Percentiles rank a stretch among this genome's conserved stretches.
phyloP scores from a whole-genome alignment of 2,888 invertebrate species.

The Adelphocoris suturalis region DNA sequence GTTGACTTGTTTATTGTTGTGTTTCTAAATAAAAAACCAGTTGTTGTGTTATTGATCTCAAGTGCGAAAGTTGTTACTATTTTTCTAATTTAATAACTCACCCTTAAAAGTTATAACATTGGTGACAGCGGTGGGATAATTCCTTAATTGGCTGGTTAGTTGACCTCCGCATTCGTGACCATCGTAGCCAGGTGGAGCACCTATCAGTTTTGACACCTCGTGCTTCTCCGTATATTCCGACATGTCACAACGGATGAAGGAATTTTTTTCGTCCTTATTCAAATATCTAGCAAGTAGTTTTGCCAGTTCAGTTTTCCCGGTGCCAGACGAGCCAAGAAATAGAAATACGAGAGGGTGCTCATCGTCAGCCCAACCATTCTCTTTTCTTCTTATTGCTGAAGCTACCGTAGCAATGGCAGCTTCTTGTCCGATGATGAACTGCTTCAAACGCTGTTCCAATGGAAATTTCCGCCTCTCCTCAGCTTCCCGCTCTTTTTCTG shows the following conservation, averaged over 20 bases:
- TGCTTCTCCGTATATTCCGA: conserved; percentile 96
- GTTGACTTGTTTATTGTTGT: too few relatives aligned
- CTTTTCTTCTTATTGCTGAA: conserved; percentile 91
- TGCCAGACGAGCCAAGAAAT: conserved; percentile 95
- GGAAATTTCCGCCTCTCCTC: conserved; percentile 91
- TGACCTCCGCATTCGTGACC: conserved; percentile 95
- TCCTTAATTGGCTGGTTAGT: conserved; percentile 88
- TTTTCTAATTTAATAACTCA: too few relatives aligned
- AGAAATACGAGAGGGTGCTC: conserved; percentile 95
- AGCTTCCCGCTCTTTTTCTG: conserved; percentile 82
- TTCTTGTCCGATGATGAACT: conserved; percentile 92
- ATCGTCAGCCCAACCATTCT: conserved; percentile 96
- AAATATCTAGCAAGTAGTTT: conserved; percentile 93
- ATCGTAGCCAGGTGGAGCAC: conserved; percentile 93
- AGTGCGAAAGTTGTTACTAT: too few relatives aligned
- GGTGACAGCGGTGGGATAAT: conserved; percentile 88
- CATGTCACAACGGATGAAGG: conserved; percentile 95
- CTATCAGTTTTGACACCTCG: conserved; percentile 92
- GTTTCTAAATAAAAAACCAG: too few relatives aligned
- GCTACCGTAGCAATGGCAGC: conserved; percentile 89
- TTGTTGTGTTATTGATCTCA: too few relatives aligned
- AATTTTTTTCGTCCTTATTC: conserved; percentile 87
- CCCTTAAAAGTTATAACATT: too few relatives aligned
- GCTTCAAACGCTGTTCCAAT: conserved; percentile 89
- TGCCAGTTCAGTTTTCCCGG: conserved; percentile 95